A percentile compares a stretch with the other conserved stretches of the same genome.
Conservation (phyloP, 1,140 invertebrate species). For the Apolygus lucorum region DNA sequence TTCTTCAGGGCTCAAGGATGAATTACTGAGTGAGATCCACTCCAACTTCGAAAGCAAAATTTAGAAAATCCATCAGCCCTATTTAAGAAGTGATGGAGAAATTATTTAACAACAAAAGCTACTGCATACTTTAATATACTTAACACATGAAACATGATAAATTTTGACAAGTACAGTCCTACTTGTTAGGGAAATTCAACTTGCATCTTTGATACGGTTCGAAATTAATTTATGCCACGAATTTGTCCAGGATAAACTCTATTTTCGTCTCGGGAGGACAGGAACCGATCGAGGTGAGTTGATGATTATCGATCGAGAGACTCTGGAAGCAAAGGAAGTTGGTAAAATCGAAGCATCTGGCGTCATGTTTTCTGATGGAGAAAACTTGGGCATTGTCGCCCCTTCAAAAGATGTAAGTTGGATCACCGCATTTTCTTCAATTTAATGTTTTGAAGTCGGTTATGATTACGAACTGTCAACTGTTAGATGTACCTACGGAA, state of each 20-base stretch:
- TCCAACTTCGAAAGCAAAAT: too few relatives aligned
- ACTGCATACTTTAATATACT: conserved; percentile 52
- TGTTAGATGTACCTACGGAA: too few relatives aligned
- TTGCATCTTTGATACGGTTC: too few relatives aligned
- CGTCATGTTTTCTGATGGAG: conserved; percentile 78
- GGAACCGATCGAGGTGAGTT: conserved; percentile 28
- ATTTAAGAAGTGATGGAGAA: too few relatives aligned
- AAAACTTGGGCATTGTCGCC: conserved; percentile 68
- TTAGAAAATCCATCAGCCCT: too few relatives aligned
- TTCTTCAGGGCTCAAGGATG: too few relatives aligned
- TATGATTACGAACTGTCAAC: background rate
- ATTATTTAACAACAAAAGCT: too few relatives aligned
- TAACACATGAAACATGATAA: too few relatives aligned
- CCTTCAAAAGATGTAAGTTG: conserved; percentile 67
- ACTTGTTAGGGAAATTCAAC: conserved; percentile 46
- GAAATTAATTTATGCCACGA: too few relatives aligned
- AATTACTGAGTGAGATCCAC: too few relatives aligned
- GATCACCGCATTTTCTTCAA: background rate
- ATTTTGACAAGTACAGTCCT: too few relatives aligned
- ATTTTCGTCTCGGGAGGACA: conserved; percentile 15
- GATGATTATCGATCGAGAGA: conserved; percentile 28
- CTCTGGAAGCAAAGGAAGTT: conserved; percentile 30
- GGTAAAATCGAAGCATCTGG: conserved; percentile 43
- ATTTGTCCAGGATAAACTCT: conserved; percentile 24
- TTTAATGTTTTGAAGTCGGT: conserved; percentile 5